Evolutionary conservation across 2,113 vertebrate genomes (phyloP), one percentile per base, ranked within the genome.

Genomic region (Helogale parvula): DNA sequence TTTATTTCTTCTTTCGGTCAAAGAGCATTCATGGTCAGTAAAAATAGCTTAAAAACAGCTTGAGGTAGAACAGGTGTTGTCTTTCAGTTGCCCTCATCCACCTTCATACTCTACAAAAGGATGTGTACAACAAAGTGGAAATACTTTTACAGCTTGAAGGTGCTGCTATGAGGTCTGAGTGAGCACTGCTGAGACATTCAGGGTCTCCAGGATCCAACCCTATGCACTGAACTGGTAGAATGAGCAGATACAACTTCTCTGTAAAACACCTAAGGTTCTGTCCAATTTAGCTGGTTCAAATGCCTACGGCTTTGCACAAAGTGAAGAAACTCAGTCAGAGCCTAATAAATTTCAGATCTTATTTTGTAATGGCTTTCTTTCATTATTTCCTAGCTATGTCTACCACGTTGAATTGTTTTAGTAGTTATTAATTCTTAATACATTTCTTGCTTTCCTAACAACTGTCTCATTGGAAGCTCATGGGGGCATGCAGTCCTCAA

Each of bases 41-140:
- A 96, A 97, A 97, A 96, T 57, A 96, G 74, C 54, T 95, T 93
- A 71, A 90, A 85, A 93, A 66, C 68, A 97, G 71, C 90, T 69
- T 94, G 82, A 93, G 52, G 38, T 63, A 95, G 77, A 63, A 88
- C 21, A 94, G 66, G 68, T 96, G 88, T 17, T 86, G 38, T 86
- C 66, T 86, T 91, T 97, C 25, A 89, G 63, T 35, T 82, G 45
- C 74, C 38, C 88, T 76, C 16, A 57, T 31, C 27, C 29, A 92
- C 45, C 50, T 57, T 88, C 63, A 90, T 25, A 60, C 5, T 45
- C 66, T 81, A 84, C 65, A 90, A 92, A 89, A 93, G 19, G 76
- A 86, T n/a, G 31, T 45, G n/a, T 45, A 79, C 45, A 87, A 50
- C 80, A 81, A 81, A 93, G 23, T 84, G 13, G 38, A 80, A 41